A percentile compares a stretch with the other conserved stretches of the same genome.
Evolutionary conservation across 2,113 vertebrate genomes (phyloP).

Genomic region (Pseudopipra pipra): DNA sequence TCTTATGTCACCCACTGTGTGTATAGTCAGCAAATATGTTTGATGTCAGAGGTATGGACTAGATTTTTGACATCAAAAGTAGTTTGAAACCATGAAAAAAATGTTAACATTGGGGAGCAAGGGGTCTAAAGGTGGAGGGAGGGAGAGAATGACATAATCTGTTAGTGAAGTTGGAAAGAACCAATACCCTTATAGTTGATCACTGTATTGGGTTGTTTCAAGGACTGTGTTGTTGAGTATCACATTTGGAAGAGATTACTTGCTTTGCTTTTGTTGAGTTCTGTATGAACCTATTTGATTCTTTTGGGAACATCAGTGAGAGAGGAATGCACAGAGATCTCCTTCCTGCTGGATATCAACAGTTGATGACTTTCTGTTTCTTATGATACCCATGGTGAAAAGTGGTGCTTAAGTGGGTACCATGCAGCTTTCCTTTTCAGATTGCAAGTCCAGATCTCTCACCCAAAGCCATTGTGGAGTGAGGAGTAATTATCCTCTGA

Average conservation of each 20-base stretch:
- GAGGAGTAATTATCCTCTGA: constrained; percentile 2
- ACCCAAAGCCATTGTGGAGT: background rate
- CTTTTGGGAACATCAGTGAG: background rate
- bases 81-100: background rate
- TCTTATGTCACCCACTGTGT: background rate
- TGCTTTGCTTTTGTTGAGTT: background rate
- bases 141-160: background rate
- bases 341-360: background rate
- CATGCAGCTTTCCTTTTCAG: background rate
- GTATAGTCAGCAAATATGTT: background rate
- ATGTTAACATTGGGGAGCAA: background rate
- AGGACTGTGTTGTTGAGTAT: background rate
- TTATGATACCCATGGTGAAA: background rate
- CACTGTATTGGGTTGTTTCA: background rate
- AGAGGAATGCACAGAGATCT: background rate
- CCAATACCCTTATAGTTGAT: background rate
- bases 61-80: background rate
- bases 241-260: background rate
- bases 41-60: background rate
- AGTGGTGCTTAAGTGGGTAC: background rate
- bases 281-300: background rate
- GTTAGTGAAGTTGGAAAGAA: background rate
- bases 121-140: background rate
- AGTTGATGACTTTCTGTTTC: background rate
- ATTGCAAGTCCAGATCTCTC: background rate